Conservation (phyloP, 2,113 vertebrate genomes). For the Pollachius pollachius region DNA sequence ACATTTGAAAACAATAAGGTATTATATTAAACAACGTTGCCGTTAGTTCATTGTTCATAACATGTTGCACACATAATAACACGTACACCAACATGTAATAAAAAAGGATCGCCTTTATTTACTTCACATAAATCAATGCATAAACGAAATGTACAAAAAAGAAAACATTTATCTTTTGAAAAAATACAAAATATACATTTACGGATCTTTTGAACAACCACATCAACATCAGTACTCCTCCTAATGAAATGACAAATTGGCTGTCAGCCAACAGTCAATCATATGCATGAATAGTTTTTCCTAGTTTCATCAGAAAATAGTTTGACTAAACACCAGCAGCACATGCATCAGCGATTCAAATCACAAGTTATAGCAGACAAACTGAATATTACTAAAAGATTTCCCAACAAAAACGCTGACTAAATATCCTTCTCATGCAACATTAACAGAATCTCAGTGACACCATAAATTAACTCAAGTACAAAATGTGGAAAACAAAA, state of each 20-base stretch:
- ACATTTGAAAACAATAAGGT: no score
- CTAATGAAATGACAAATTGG: slow-evolving; percentile 20
- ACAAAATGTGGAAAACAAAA: slow-evolving; percentile 16
- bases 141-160: slow-evolving; percentile 51
- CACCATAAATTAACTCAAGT: slow-evolving; percentile 4
- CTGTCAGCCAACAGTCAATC: slow-evolving; percentile 9
- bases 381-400: slow-evolving; percentile 27
- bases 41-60: no score
- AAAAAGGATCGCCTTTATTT: slow-evolving; percentile 67
- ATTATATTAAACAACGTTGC: no score
- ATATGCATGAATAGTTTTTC: slow-evolving; percentile 17
- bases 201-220: slow-evolving; percentile 55
- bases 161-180: slow-evolving; percentile 36
- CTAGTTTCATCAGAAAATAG: slow-evolving; percentile 7
- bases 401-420: slow-evolving; percentile 23
- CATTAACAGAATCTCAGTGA: slow-evolving; percentile 25
- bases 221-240: slow-evolving; percentile 23
- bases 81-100: slow-evolving; percentile 23
- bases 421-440: slow-evolving; percentile 57
- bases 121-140: slow-evolving; percentile 55
- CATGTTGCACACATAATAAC: no score
- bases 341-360: slow-evolving; percentile 31
- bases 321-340: slow-evolving; percentile 13
- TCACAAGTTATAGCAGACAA: slow-evolving; percentile 29
- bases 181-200: slow-evolving; percentile 76